Evolutionary conservation across 2,797 vertebrate genomes (phyloP).

Genomic region (Enteromius thamalakanensis): DNA sequence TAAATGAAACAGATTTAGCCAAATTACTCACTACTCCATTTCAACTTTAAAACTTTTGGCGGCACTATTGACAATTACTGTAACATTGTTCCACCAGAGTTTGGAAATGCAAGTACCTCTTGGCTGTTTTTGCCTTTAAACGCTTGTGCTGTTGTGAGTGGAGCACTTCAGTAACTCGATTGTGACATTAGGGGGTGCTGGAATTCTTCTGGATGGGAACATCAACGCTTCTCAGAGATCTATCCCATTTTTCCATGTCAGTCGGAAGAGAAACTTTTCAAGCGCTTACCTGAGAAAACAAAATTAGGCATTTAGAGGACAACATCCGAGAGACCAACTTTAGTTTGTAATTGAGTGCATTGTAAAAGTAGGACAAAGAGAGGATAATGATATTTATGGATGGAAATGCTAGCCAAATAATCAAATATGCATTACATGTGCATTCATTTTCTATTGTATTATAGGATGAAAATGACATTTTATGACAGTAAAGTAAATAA

Average conservation of each 20-base stretch:
- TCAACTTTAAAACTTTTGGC: conserved; percentile 36
- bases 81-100: conserved; percentile 11
- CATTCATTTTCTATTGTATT: not conserved
- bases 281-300: conserved; percentile 34
- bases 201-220: conserved; percentile 70
- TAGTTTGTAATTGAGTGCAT: not conserved
- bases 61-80: conserved; percentile 25
- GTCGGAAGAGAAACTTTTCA: conserved; percentile 33
- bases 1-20: conserved; percentile 56
- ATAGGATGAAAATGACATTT: not conserved
- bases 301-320: conserved; percentile 20
- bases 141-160: not conserved
- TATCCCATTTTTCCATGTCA: not conserved
- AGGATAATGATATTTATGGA: not conserved
- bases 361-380: not conserved
- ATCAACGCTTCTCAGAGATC: not conserved
- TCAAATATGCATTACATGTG: not conserved
- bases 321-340: conserved; percentile 15
- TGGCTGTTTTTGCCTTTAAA: not conserved
- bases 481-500: not conserved
- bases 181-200: conserved; percentile 82
- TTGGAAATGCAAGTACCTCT: conserved; percentile 3
- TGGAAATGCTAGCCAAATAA: not conserved
- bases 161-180: conserved; percentile 65
- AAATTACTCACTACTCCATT: conserved; percentile 50